phyloP scores from a whole-genome alignment of 2,888 invertebrate genomes.

The Hanleya hanleyi region DNA sequence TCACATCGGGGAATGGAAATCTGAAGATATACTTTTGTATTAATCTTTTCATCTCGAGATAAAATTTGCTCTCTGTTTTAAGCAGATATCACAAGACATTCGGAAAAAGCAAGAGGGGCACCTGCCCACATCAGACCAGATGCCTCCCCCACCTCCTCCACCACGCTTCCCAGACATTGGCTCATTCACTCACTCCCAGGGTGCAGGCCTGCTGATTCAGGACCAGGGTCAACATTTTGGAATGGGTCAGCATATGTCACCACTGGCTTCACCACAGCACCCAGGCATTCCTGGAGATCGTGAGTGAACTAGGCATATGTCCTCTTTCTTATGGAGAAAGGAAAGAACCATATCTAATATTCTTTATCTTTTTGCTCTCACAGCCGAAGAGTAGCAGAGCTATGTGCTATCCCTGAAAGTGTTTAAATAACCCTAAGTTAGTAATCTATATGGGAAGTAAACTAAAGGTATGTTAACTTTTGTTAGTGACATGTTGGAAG shows the following conservation, averaged over 20 bases:
- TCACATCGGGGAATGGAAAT: too few species aligned
- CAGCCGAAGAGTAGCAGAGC: too few species aligned
- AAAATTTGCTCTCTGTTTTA: slow-evolving; percentile 8
- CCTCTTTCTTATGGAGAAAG: too few species aligned
- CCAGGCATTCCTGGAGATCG: neutral
- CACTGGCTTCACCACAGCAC: slow-evolving; percentile 8
- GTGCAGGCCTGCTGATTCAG: neutral
- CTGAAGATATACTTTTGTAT: too few species aligned
- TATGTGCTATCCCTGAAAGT: too few species aligned
- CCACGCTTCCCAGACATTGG: slow-evolving; percentile 30
- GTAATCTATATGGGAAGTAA: too few species aligned
- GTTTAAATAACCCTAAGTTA: too few species aligned
- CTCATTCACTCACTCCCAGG: neutral
- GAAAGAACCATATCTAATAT: too few species aligned
- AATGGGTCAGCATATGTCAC: slow-evolving; percentile 8
- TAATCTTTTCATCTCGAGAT: too few species aligned
- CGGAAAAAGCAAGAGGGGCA: slow-evolving; percentile 38
- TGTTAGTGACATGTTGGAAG: too few species aligned
- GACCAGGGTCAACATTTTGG: neutral
- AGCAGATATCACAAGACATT: slow-evolving; percentile 46
- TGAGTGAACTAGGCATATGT: neutral
- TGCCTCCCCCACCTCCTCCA: slow-evolving; percentile 53
- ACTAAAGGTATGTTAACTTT: too few species aligned
- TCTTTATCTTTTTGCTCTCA: too few species aligned
- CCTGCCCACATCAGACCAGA: slow-evolving; percentile 20